Evolutionary conservation across 2,797 vertebrate species (phyloP), one percentile per base, ranked within the genome.

Genomic region (Coendou prehensilis): DNA sequence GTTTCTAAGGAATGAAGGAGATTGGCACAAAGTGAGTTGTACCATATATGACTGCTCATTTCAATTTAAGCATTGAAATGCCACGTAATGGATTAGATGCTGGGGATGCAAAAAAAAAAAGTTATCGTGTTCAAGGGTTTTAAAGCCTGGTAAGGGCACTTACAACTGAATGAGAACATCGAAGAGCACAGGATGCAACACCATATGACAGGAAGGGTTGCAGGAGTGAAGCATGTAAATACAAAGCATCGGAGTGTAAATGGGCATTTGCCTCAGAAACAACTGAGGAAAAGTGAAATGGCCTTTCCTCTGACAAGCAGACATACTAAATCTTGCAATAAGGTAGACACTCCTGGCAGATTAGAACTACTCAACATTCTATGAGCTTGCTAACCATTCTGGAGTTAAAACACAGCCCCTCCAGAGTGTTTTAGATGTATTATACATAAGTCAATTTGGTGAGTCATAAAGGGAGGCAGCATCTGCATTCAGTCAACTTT

Each of bases 401-500:
- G 75, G 89, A 93, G 59, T n/a, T 92, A 89, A 95, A 87, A 75
- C 71, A 93, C 1, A 96, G n/a, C 2, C 18, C 15, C 26, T 85
- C 52, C 82, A 85, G 82, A 90, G 92, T 97, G 81, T 78, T 92
- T 97, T 85, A 85, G 84, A 93, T 95, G 76, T 93, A 28, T 47
- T 75, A 56, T 26, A 93, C 23, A 28, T 52, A 86, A 80, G 59
- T 59, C 52, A 80, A 11, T 50, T 82, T 57, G 76, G 63, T 88
- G 57, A 96, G 52, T 94, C 94, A 91, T 76, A 93, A 28, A 82
- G 92, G 71, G 13, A 54, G 73, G 6, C 45, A 94, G 69, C 89
- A 95, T 97, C 88, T 97, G 96, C 52, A 86, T 93, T 92, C 52
- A 88, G 95, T 97, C 93, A 95, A 61, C 20, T 45, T 97, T 30